These are phyloP conservation scores for Papilio helenus DNA, from an alignment of 1,140 invertebrate genomes.

Conservation along the genomic window DNA sequence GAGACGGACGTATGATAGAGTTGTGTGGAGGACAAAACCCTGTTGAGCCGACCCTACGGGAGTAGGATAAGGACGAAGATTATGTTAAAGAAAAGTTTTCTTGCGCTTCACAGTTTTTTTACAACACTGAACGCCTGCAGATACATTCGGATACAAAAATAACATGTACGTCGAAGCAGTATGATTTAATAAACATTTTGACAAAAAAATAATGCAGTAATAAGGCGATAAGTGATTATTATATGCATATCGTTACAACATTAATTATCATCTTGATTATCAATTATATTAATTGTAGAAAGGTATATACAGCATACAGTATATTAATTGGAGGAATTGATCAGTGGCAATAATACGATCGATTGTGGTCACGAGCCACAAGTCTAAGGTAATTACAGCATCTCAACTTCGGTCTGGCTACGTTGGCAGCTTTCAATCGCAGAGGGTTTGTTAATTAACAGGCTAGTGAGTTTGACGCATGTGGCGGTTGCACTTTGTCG, in stretches of 20 bases:
- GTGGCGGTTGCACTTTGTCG: neutral
- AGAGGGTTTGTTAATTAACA: conserved; percentile 14
- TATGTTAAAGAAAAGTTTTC: neutral
- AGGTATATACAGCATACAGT: too few species aligned
- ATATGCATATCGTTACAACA: too few species aligned
- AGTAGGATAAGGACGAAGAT: too few species aligned
- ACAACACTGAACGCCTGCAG: neutral
- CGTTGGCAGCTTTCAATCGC: conserved; percentile 7
- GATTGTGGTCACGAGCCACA: neutral
- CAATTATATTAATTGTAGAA: too few species aligned
- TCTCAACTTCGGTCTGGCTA: neutral
- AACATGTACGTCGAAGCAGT: neutral
- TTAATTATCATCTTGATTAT: too few species aligned
- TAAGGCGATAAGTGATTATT: too few species aligned
- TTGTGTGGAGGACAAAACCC: too few species aligned
- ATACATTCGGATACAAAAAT: neutral
- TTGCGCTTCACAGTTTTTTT: neutral
- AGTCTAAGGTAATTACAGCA: neutral
- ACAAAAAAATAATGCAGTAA: too few species aligned
- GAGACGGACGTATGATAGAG: too few species aligned
- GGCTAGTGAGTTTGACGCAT: conserved; percentile 20
- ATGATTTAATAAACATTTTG: neutral
- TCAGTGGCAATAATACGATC: neutral
- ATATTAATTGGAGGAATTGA: neutral
- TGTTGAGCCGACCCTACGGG: too few species aligned